Evolutionary conservation across 2,113 vertebrate genomes (phyloP).

Genomic region (Pantherophis guttatus): DNA sequence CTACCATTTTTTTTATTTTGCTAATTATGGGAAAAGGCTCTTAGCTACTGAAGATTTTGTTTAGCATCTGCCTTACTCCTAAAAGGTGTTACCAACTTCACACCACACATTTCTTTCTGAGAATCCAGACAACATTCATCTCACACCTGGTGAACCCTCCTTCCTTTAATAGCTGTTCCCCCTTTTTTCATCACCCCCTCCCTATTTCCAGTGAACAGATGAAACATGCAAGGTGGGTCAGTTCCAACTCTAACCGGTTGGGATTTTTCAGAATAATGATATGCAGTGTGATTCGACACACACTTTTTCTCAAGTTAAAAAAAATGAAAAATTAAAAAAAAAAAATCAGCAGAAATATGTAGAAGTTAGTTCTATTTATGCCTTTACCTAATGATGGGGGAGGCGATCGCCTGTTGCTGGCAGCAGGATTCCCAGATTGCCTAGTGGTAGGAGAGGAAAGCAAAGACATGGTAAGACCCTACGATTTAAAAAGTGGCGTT

Average conservation of each 20-base stretch:
- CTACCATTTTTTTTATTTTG: neutral
- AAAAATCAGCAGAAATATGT: neutral
- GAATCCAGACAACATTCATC: neutral
- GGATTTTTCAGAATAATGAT: neutral
- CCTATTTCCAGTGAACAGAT: neutral
- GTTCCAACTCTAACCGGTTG: neutral
- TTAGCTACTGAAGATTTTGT: neutral
- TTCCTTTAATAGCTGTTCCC: neutral
- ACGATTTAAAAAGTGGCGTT: neutral
- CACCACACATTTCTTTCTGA: neutral
- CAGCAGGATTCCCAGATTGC: slow-evolving; percentile 89
- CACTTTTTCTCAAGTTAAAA: neutral
- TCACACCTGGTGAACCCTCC: neutral
- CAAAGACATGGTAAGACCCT: neutral
- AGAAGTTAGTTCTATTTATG: neutral
- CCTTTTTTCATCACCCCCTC: neutral
- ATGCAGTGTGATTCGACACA: neutral
- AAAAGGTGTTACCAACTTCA: neutral
- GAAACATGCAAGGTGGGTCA: neutral
- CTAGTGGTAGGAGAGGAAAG: slow-evolving; percentile 59
- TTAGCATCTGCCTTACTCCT: neutral
- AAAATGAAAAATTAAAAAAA: neutral
- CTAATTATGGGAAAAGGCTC: neutral
- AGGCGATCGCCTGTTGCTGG: slow-evolving; percentile 88
- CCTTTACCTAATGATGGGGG: slow-evolving; percentile 90